Evolutionary conservation across 2,113 vertebrate genomes (phyloP).

Genomic region (Sterrhoptilus dennistouni): DNA sequence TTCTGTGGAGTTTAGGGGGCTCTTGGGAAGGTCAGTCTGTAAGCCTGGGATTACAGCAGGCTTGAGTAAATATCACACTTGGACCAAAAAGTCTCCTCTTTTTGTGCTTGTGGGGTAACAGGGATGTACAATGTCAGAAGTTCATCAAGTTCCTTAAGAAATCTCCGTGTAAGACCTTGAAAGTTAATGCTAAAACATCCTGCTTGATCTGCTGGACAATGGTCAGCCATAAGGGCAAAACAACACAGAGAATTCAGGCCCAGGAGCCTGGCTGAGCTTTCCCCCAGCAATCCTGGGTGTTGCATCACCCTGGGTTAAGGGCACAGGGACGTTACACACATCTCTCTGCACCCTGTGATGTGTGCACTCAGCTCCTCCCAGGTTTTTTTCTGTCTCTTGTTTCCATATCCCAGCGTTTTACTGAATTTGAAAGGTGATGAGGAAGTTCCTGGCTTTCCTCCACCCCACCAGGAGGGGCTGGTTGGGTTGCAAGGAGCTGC

Average conservation of each 20-base stretch:
- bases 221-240: not conserved
- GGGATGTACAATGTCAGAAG: not conserved
- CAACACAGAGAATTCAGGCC: not conserved
- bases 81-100: not conserved
- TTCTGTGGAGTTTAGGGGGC: not conserved
- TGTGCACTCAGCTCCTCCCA: not conserved
- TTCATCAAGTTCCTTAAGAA: not conserved
- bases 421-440: not conserved
- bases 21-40: not conserved
- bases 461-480: not conserved
- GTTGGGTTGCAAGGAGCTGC: not conserved
- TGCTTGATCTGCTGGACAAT: not conserved
- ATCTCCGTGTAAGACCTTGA: not conserved
- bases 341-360: accelerated
- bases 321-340: not conserved
- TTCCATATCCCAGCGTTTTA: not conserved
- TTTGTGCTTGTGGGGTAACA: not conserved
- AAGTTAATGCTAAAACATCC: conserved; percentile 4
- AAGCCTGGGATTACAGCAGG: not conserved
- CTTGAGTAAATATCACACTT: not conserved
- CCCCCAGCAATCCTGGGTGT: not conserved
- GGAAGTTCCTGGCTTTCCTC: not conserved
- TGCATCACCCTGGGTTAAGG: not conserved
- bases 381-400: not conserved
- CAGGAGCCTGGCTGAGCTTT: not conserved